A percentile compares a stretch with the other conserved stretches of the same genome.
These are phyloP conservation scores for Pipistrellus kuhlii DNA, from an alignment of 2,797 vertebrate genomes.

Conservation along the genomic window DNA sequence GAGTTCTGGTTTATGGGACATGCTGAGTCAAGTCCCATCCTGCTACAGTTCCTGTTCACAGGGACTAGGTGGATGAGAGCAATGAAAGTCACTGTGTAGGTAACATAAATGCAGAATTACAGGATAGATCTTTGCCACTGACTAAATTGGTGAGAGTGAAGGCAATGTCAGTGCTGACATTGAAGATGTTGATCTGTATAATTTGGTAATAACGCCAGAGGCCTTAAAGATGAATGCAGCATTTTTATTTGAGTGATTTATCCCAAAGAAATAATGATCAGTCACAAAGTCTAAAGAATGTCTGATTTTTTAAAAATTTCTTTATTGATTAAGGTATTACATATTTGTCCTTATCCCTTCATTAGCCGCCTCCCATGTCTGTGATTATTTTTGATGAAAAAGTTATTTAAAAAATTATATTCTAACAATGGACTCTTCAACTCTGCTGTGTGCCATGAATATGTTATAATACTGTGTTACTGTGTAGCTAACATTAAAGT, in stretches of 20 bases:
- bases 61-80: neutral
- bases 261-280: neutral
- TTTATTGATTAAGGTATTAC: no score
- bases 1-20: neutral
- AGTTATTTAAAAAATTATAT: neutral
- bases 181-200: neutral
- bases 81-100: neutral
- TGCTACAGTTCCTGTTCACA: neutral
- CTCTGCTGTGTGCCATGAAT: neutral
- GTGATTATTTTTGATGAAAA: neutral
- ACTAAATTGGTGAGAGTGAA: neutral
- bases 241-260: slow-evolving; percentile 16
- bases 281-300: neutral
- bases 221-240: neutral
- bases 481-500: neutral
- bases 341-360: no score
- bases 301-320: neutral
- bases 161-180: neutral
- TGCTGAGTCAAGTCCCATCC: neutral
- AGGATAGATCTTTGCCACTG: neutral
- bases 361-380: neutral
- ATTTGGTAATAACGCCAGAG: neutral
- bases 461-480: neutral
- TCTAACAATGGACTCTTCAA: neutral
- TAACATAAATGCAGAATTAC: neutral